Percentiles rank a stretch among this genome's conserved stretches.
Evolutionary conservation across 2,888 invertebrate genomes (phyloP).

Genomic region (Himalopsyche anomala): DNA sequence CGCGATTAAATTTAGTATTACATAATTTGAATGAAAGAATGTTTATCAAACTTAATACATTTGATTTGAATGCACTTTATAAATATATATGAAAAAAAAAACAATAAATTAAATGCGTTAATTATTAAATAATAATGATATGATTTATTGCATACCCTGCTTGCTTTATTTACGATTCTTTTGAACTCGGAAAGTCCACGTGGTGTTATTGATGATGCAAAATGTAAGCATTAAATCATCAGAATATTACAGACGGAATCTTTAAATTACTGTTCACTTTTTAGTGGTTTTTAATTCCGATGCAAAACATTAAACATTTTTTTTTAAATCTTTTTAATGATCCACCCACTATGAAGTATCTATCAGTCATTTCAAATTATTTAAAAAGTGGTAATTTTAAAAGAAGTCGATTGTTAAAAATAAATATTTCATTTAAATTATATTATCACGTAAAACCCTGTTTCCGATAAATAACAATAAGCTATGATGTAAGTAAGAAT

Average conservation of each 20-base stretch:
- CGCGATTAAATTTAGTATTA: no score
- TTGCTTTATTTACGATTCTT: slow-evolving; percentile 9
- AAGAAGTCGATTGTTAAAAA: no score
- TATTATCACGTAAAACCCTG: no score
- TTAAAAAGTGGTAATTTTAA: neutral
- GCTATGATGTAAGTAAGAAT: no score
- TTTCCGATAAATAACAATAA: no score
- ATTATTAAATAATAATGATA: slow-evolving; percentile 48
- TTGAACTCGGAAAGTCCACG: slow-evolving; percentile 29
- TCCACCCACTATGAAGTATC: neutral
- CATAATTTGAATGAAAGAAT: no score
- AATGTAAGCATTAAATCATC: slow-evolving; percentile 12
- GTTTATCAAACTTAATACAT: neutral
- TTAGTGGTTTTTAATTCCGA: neutral
- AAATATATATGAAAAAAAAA: neutral
- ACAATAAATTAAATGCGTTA: slow-evolving; percentile 53
- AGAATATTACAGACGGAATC: neutral
- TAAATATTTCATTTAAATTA: no score
- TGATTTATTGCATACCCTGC: slow-evolving; percentile 50
- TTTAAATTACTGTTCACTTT: neutral
- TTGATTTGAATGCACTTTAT: neutral
- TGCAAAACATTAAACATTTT: neutral
- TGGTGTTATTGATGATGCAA: slow-evolving; percentile 44
- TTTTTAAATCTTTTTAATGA: neutral
- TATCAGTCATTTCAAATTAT: neutral